Evolutionary conservation across 2,797 vertebrate genomes (phyloP).

Genomic region (Cossypha caffra): DNA sequence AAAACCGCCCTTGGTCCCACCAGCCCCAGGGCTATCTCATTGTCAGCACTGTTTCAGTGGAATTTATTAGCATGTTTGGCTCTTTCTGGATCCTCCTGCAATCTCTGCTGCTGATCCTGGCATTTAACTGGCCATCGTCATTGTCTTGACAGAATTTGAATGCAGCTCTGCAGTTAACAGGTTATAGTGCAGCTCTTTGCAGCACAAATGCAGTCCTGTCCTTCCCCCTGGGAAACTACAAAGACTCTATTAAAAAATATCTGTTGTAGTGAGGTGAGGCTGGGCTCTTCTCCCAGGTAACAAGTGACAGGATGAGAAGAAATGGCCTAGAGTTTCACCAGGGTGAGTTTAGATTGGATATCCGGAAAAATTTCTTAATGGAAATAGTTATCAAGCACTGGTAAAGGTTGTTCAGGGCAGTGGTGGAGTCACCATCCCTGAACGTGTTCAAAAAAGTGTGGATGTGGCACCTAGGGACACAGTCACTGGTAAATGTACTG

Average conservation of each 20-base stretch:
- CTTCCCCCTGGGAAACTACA: background rate
- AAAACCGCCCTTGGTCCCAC: background rate
- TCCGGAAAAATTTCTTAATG: background rate
- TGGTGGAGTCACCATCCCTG: background rate
- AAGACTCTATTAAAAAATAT: background rate
- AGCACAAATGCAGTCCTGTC: background rate
- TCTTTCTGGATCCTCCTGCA: background rate
- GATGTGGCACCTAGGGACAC: background rate
- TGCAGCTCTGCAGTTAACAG: background rate
- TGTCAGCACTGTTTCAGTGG: background rate
- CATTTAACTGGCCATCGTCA: background rate
- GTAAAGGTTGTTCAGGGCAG: background rate
- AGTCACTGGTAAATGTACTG: background rate
- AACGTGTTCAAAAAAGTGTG: fast-evolving
- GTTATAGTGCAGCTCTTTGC: background rate
- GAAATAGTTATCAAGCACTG: background rate
- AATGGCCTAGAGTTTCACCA: background rate
- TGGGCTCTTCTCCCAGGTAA: background rate
- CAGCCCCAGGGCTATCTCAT: background rate
- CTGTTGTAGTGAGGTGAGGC: background rate
- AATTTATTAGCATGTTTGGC: background rate
- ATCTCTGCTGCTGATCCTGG: background rate
- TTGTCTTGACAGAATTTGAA: background rate
- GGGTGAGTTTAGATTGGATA: background rate
- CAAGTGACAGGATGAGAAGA: background rate